Evolutionary conservation across 1,140 invertebrate genomes (phyloP), one percentile per base, ranked within the genome.

Genomic region (Eumaeus atala): DNA sequence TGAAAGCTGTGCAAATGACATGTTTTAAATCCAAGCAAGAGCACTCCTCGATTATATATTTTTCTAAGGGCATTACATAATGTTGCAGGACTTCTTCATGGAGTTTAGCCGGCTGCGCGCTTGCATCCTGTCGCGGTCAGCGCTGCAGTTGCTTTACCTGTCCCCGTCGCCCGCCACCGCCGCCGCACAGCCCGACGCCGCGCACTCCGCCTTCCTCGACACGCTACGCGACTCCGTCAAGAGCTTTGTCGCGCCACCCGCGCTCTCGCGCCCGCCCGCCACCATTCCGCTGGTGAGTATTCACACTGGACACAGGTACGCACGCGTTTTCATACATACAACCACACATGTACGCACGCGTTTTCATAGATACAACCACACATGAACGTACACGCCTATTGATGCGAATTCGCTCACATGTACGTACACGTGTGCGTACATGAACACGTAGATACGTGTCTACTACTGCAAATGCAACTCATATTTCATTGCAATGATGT

Each of bases 41-140:
- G 21, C 6, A 28, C 21, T 3, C 21, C 21, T 3, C 21, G 6
- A 28, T 28, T 28, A 28, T 6, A 28, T 6, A 3, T 28, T 2
- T 6, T 28, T 3, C 2, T 3, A 28, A 28, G 21, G 6, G 21
- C 21, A 28, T 28, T n/a, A n/a, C 21, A 28, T 28, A 28, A 28
- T 6, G 6, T 28, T 28, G 21, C 74, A 97, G 95, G 96, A 98
- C 78, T 96, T 98, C 77, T 97, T 98, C 80, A 93, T 96, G 74
- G 95, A 98, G 73, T 98, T 98, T 77, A 96, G 95, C 72, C 91
- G 92, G 28, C 93, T 94, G 72, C 92, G 93, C 54, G 96, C 97
- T 0, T 98, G 97, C 87, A 95, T 99, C 56, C 88, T 98, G n/a
- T 97, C 97, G 0, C 90, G 97, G 60, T 98, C 96, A 28, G 91